phyloP scores from a whole-genome alignment of 2,797 vertebrate genomes.

The Phoeniculus purpureus region DNA sequence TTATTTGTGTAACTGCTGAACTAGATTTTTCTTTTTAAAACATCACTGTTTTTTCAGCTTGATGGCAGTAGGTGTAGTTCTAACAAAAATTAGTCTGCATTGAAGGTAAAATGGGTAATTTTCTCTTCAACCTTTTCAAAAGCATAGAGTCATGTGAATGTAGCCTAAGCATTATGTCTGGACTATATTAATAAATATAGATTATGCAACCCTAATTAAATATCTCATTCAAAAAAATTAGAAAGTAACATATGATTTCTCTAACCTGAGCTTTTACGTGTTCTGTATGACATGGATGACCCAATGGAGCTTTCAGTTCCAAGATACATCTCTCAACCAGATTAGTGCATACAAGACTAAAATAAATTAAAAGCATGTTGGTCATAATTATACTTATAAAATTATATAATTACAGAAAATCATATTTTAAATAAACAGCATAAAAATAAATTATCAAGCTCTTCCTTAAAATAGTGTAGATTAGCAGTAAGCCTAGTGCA shows the following conservation, averaged over 20 bases:
- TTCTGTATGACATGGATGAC: constrained; percentile 76
- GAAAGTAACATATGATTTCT: neutral
- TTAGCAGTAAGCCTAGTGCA: neutral
- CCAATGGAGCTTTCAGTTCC: constrained; percentile 81
- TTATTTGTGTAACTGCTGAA: neutral
- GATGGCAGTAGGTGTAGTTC: neutral
- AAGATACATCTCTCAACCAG: constrained; percentile 81
- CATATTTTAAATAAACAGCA: neutral
- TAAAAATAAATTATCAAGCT: neutral
- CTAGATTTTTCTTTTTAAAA: neutral
- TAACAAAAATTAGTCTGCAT: neutral
- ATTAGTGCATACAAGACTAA: constrained; percentile 82
- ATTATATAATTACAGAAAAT: neutral
- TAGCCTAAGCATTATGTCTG: neutral
- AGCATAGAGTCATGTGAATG: neutral
- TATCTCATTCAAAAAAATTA: neutral
- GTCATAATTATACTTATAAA: constrained; percentile 3
- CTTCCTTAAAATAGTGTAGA: neutral
- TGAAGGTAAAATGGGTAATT: neutral
- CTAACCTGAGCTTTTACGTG: constrained; percentile 88
- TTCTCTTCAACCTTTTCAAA: neutral
- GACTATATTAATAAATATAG: neutral
- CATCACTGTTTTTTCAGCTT: neutral
- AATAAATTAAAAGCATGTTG: neutral
- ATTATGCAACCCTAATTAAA: neutral